Percentiles rank a stretch among this genome's conserved stretches.
phyloP scores from a whole-genome alignment of 2,797 vertebrate genomes.

The Enteromius paludinosus region DNA sequence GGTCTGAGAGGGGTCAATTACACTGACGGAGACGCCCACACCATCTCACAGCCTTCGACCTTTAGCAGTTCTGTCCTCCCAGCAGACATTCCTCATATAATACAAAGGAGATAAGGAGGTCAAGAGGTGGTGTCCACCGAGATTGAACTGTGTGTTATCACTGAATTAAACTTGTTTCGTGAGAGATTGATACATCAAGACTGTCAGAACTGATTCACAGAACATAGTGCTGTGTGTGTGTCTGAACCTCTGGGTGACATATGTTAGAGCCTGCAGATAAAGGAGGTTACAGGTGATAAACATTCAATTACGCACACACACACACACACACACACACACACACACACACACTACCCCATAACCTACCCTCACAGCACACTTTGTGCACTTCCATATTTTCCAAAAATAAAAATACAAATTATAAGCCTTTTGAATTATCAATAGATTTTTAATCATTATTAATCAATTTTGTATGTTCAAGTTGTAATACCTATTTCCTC shows the following conservation, averaged over 20 bases:
- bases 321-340: no score
- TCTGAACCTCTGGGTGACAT: constrained; percentile 39
- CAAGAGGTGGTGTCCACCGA: constrained; percentile 44
- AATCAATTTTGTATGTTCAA: no score
- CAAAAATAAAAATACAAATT: no score
- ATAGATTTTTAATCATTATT: no score
- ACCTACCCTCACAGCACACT: background rate
- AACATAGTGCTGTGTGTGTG: constrained; percentile 44
- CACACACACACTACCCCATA: background rate
- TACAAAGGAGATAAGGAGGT: constrained; percentile 55
- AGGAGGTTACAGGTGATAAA: constrained; percentile 21
- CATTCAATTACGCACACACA: background rate
- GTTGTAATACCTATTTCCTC: no score
- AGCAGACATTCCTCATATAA: constrained; percentile 60
- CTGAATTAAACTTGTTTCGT: constrained; percentile 15
- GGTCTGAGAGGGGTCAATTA: constrained; percentile 56
- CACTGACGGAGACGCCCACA: constrained; percentile 33
- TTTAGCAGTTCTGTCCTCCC: constrained; percentile 41
- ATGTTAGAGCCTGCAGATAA: constrained; percentile 46
- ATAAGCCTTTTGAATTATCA: no score
- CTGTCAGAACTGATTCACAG: constrained; percentile 49
- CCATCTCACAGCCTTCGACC: constrained; percentile 55
- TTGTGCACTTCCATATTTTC: background rate
- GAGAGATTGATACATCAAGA: constrained; percentile 41
- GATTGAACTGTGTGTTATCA: constrained; percentile 25